Base-by-base conservation (phyloP, 2,888 invertebrate species). In the Lasioglossum leucozonium region DNA sequence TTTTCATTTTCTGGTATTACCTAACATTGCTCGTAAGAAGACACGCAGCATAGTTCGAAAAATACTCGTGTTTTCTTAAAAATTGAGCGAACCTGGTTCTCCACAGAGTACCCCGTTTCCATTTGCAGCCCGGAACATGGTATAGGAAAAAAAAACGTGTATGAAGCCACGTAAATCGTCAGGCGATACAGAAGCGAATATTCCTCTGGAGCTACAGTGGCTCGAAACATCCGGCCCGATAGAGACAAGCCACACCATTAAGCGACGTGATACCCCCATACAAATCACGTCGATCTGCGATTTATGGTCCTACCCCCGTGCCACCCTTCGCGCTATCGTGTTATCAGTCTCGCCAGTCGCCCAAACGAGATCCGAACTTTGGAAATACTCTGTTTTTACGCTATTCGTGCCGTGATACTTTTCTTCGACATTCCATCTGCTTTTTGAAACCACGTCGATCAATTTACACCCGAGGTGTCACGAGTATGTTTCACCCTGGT, bases 201-300 rank as follows among this genome's bases (percentile, higher is more conserved):
- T 88, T 86, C 87, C 86, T 80, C 85, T 77, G 76, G 69, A 75
- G 78, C 86, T 77, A 78, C 81, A 79, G 72, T 77, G 80, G 85
- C 79, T 84, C 88, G 80, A 81, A 90, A 88, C 91, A 91, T 91
- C 92, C 88, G 91, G 84, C 85, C 81, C 79, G 73, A 89, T 90
- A 91, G 90, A 90, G 89, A 89, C 89, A 89, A 85, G 88, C 92
- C 91, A 89, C 90, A 92, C 91, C 92, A 92, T 93, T 92, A 92
- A 92, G 83, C 92, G 88, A 85, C 88, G 88, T 89, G 91, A 91
- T 92, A 90, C 91, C 89, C 47, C 91, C 92, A 90, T 93, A 93
- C 93, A 93, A 93, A 93, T 93, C 93, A 93, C 92, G 92, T 92
- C 92, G 90, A 92, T 93, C 90, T 88, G 86, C 91, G 91, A 93